Conservation (phyloP, 2,113 vertebrate genomes). For the Elephas maximus region DNA sequence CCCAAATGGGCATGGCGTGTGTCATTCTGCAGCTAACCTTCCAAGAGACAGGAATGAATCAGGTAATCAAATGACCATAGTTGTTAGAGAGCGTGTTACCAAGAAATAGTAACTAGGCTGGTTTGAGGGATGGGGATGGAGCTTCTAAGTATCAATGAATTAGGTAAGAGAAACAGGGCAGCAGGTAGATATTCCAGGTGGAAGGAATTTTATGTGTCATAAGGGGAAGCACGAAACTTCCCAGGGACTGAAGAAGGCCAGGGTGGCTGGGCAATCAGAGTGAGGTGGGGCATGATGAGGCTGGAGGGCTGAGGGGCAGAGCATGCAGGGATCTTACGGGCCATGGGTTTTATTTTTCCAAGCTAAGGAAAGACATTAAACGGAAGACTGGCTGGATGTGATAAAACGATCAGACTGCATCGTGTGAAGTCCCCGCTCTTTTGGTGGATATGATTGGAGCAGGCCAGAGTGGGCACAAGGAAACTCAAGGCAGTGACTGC, state of each 20-base stretch:
- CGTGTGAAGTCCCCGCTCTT: background rate
- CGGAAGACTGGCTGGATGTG: background rate
- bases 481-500: background rate
- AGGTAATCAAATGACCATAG: background rate
- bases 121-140: background rate
- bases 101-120: background rate
- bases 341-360: background rate
- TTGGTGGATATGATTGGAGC: background rate
- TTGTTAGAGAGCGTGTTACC: background rate
- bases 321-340: rapidly evolving
- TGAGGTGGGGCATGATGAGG: background rate
- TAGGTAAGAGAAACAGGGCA: background rate
- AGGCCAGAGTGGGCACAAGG: background rate
- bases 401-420: background rate
- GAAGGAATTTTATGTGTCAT: background rate
- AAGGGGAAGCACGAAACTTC: background rate
- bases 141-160: background rate
- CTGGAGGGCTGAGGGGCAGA: background rate
- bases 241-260: background rate
- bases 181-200: background rate
- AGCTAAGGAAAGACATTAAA: background rate
- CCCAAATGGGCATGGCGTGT: background rate
- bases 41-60: background rate
- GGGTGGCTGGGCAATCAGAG: background rate
- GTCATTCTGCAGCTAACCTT: background rate